A percentile compares a stretch with the other conserved stretches of the same genome.
Conservation (phyloP, 1,140 invertebrate species). For the Leptopilina clavipes region DNA sequence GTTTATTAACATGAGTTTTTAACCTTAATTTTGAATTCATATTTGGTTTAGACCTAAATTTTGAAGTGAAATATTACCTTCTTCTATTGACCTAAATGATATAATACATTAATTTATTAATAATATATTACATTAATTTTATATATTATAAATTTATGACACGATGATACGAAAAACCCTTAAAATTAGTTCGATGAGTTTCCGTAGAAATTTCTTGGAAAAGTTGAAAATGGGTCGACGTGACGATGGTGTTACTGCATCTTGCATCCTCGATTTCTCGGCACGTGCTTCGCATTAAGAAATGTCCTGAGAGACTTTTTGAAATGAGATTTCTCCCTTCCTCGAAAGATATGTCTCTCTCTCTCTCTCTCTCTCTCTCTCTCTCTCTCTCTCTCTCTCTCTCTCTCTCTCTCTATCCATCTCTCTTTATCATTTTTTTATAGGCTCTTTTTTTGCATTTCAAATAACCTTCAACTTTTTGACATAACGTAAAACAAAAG, state of each 20-base stretch:
- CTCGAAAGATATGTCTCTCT: neutral
- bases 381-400: no score
- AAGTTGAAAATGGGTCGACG: conserved; percentile 30
- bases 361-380: no score
- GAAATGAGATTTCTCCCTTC: conserved; percentile 17
- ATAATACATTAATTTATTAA: no score
- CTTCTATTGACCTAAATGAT: no score
- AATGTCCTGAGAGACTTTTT: conserved; percentile 13
- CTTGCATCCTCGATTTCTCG: conserved; percentile 24
- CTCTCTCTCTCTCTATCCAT: no score
- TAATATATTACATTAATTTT: no score
- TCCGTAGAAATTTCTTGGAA: conserved; percentile 24
- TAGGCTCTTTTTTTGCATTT: conserved; percentile 5
- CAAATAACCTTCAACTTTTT: neutral
- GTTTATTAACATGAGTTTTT: no score
- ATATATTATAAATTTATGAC: neutral
- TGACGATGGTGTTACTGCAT: conserved; percentile 17
- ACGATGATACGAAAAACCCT: neutral
- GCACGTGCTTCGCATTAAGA: conserved; percentile 31
- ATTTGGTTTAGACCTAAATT: no score
- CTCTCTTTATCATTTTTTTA: neutral
- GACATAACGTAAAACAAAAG: neutral
- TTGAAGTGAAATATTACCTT: no score
- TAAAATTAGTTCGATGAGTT: conserved; percentile 33
- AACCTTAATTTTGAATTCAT: no score